These are phyloP conservation scores for Drosophila histrio DNA, from an alignment of 2,888 invertebrate species.

Conservation along the genomic window DNA sequence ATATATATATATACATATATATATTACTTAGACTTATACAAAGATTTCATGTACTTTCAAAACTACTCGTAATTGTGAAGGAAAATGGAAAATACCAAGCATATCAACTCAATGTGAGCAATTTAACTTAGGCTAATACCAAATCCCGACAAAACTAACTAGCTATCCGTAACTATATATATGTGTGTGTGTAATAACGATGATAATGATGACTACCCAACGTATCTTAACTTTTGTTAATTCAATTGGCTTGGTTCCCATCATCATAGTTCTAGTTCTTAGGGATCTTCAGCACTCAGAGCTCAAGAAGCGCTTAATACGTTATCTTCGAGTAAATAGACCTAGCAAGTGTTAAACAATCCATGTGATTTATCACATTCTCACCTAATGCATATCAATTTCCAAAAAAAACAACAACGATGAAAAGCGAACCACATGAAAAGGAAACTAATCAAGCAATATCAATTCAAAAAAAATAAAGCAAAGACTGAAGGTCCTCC, in stretches of 20 bases:
- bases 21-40: conserved; percentile 26
- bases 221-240: conserved; percentile 40
- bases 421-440: conserved; percentile 44
- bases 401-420: conserved; percentile 21
- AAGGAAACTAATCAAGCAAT: conserved; percentile 57
- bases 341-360: conserved; percentile 38
- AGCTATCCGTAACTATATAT: conserved; percentile 16
- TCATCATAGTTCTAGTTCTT: conserved; percentile 36
- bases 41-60: conserved; percentile 55
- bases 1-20: conserved; percentile 30
- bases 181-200: conserved; percentile 27
- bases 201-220: conserved; percentile 36
- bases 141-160: conserved; percentile 5
- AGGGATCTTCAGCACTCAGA: conserved; percentile 64
- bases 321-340: conserved; percentile 40
- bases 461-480: conserved; percentile 46
- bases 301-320: conserved; percentile 29
- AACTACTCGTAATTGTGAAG: conserved; percentile 49
- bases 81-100: conserved; percentile 30
- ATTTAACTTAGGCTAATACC: conserved; percentile 57
- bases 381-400: conserved; percentile 25
- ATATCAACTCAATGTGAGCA: conserved; percentile 76
- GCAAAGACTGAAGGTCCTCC: conserved; percentile 78
- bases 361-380: conserved; percentile 33
- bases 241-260: conserved; percentile 41